Evolutionary conservation across 1,140 invertebrate genomes (phyloP).

Genomic region (Drosophila neocordata): DNA sequence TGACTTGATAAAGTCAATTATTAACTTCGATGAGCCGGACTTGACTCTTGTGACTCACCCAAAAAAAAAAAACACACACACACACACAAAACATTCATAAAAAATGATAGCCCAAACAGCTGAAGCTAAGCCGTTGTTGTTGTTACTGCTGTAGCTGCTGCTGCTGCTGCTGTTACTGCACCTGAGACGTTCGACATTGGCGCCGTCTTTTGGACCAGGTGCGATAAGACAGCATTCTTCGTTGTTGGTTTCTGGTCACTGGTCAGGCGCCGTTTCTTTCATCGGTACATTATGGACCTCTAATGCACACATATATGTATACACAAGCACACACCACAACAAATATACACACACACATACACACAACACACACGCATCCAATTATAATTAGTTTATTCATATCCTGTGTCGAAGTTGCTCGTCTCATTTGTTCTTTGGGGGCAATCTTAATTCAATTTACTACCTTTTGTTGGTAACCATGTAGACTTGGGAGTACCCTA

Average conservation of each 20-base stretch:
- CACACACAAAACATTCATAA: slow-evolving; percentile 24
- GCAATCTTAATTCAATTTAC: slow-evolving; percentile 82
- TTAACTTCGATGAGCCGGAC: slow-evolving; percentile 59
- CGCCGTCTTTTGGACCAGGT: slow-evolving; percentile 71
- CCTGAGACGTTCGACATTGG: slow-evolving; percentile 52
- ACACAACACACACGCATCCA: slow-evolving; percentile 39
- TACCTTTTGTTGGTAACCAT: slow-evolving; percentile 34
- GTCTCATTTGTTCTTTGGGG: slow-evolving; percentile 70
- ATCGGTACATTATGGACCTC: slow-evolving; percentile 45
- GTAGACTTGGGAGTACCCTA: slow-evolving; percentile 47
- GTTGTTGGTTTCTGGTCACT: slow-evolving; percentile 34
- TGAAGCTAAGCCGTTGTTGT: slow-evolving; percentile 36
- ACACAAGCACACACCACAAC: background rate
- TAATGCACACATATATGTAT: slow-evolving; percentile 39
- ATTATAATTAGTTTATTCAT: slow-evolving; percentile 82
- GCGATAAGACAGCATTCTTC: slow-evolving; percentile 75
- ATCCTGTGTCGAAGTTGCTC: slow-evolving; percentile 72
- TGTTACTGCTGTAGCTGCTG: slow-evolving; percentile 40
- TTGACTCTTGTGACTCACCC: slow-evolving; percentile 67
- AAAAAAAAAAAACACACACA: slow-evolving; percentile 28
- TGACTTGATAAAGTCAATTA: slow-evolving; percentile 69
- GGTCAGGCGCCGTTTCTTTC: slow-evolving; percentile 34
- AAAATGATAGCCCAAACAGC: slow-evolving; percentile 56
- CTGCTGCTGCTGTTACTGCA: slow-evolving; percentile 26
- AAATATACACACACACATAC: background rate